These are phyloP conservation scores for Priocnemis perturbator DNA, from an alignment of 2,888 invertebrate genomes.

Conservation along the genomic window DNA sequence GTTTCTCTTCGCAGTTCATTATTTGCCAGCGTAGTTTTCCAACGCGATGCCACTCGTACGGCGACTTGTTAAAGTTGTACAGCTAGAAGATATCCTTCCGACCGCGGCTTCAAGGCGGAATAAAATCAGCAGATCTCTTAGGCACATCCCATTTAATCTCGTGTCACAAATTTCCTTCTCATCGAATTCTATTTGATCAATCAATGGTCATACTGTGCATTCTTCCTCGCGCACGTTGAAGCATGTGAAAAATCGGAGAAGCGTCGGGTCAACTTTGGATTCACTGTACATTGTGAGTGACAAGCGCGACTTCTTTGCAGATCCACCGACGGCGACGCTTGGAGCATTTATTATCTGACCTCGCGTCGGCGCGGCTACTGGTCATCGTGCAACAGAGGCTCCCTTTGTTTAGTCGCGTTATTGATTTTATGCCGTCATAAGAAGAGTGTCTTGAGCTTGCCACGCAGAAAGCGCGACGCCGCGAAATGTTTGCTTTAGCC, in stretches of 20 bases:
- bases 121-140: too few relatives aligned
- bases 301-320: too few relatives aligned
- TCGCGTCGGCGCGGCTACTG: slow-evolving; percentile 24
- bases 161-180: too few relatives aligned
- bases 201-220: neutral
- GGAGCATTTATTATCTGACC: slow-evolving; percentile 33
- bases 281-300: too few relatives aligned
- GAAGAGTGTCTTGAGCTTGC: slow-evolving; percentile 23
- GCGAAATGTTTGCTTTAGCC: too few relatives aligned
- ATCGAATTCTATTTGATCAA: too few relatives aligned
- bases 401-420: slow-evolving; percentile 44
- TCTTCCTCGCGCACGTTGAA: slow-evolving; percentile 3
- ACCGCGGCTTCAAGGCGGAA: too few relatives aligned
- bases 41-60: slow-evolving; percentile 15
- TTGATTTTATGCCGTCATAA: slow-evolving; percentile 40
- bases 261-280: too few relatives aligned
- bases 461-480: slow-evolving; percentile 35
- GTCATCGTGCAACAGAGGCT: slow-evolving; percentile 32
- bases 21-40: slow-evolving; percentile 12
- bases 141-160: too few relatives aligned
- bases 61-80: too few relatives aligned
- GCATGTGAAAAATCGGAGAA: slow-evolving; percentile 14
- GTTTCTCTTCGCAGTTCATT: slow-evolving; percentile 27
- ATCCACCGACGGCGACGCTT: too few relatives aligned
- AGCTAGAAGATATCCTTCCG: too few relatives aligned